phyloP scores from a whole-genome alignment of 2,888 invertebrate genomes.

The Plebejus argus region DNA sequence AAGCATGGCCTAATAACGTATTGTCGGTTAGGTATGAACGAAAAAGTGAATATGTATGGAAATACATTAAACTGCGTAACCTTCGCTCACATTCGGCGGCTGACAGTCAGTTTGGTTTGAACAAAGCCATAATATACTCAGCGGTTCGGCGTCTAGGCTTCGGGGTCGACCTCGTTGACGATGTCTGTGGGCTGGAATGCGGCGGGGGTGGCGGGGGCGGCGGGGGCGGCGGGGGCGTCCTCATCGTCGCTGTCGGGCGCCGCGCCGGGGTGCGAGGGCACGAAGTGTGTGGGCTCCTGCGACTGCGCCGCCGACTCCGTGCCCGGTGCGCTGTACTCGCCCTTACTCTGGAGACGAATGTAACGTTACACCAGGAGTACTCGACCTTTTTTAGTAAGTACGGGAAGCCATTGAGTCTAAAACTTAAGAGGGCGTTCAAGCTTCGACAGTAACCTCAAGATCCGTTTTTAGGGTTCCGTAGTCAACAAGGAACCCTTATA shows the following conservation, averaged over 20 bases:
- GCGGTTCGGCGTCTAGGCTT: background rate
- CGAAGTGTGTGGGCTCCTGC: constrained; percentile 78
- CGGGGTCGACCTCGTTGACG: constrained; percentile 73
- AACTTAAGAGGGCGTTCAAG: too few relatives aligned
- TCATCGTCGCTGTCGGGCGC: constrained; percentile 84
- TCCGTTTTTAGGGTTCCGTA: too few relatives aligned
- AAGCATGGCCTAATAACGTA: too few relatives aligned
- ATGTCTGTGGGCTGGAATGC: constrained; percentile 72
- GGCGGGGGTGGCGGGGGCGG: constrained; percentile 59
- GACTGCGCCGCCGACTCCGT: constrained; percentile 63
- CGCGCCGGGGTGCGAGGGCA: constrained; percentile 85
- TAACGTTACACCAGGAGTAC: background rate
- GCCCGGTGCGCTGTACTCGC: constrained; percentile 83
- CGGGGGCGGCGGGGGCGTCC: constrained; percentile 80
- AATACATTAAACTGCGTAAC: too few relatives aligned
- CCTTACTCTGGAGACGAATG: constrained; percentile 61
- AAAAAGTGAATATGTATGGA: too few relatives aligned
- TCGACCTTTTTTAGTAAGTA: too few relatives aligned
- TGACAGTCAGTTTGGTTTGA: too few relatives aligned
- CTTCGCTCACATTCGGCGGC: too few relatives aligned
- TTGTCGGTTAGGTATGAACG: too few relatives aligned
- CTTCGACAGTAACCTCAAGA: too few relatives aligned
- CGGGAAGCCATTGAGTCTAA: too few relatives aligned
- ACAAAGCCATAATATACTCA: background rate
- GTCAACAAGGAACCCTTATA: too few relatives aligned